Evolutionary conservation across 1,140 invertebrate genomes (phyloP).

Genomic region (Daktulosphaira vitifoliae): DNA sequence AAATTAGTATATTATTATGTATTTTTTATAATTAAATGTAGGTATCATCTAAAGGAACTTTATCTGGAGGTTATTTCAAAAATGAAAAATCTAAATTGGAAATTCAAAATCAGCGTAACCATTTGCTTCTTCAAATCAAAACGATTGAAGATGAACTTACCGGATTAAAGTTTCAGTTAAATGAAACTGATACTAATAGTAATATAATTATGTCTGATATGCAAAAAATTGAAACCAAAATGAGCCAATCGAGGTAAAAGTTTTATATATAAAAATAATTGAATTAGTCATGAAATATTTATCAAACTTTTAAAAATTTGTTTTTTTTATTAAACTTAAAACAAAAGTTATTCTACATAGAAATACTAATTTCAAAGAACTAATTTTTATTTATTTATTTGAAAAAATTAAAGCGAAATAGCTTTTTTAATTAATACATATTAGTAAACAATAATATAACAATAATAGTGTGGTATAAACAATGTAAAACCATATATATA

Average conservation of each 20-base stretch:
- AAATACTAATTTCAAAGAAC: no score
- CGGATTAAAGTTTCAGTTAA: slow-evolving; percentile 71
- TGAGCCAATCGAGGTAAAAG: slow-evolving; percentile 83
- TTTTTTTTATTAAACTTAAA: no score
- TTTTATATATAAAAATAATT: no score
- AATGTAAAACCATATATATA: no score
- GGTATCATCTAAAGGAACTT: slow-evolving; percentile 85
- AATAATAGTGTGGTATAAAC: no score
- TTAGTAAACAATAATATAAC: no score
- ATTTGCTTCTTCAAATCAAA: slow-evolving; percentile 72
- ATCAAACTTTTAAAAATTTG: no score
- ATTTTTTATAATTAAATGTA: slow-evolving; percentile 43
- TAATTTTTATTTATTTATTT: no score
- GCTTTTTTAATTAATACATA: no score
- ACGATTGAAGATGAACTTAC: slow-evolving; percentile 71
- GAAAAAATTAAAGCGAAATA: no score
- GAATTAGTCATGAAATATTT: no score
- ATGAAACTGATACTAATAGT: slow-evolving; percentile 78
- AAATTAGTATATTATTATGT: neutral
- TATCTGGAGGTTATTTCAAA: slow-evolving; percentile 98
- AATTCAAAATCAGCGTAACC: slow-evolving; percentile 87
- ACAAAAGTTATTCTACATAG: no score
- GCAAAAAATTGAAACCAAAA: slow-evolving; percentile 94
- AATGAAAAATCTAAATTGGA: slow-evolving; percentile 88
- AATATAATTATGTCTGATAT: slow-evolving; percentile 91